These are phyloP conservation scores for Nicator chloris DNA, from an alignment of 2,113 vertebrate species.

Conservation along the genomic window DNA sequence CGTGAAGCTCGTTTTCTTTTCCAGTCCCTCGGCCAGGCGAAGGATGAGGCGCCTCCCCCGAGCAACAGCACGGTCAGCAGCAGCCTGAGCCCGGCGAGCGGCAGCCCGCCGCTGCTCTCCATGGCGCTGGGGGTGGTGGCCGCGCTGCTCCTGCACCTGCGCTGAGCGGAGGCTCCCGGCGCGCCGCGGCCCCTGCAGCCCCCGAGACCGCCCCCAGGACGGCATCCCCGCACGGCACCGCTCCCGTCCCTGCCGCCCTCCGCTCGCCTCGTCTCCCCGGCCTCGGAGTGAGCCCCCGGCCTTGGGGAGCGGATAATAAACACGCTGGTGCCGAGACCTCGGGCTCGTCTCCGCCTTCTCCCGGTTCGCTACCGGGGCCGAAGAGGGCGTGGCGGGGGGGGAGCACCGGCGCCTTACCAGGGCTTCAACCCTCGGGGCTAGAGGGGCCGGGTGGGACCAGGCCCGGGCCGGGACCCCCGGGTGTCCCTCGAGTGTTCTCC, in stretches of 20 bases:
- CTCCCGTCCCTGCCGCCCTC: not conserved
- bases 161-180: not conserved
- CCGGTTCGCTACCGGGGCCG: too few species aligned
- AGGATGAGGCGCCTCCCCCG: rapidly evolving
- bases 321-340: not conserved
- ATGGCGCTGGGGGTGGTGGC: not conserved
- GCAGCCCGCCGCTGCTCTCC: not conserved
- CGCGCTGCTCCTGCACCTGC: not conserved
- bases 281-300: too few species aligned
- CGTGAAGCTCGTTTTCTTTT: not conserved
- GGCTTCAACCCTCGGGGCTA: not conserved
- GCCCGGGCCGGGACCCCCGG: too few species aligned
- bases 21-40: not conserved
- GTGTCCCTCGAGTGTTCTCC: not conserved
- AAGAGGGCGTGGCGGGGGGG: rapidly evolving
- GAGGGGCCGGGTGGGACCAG: not conserved
- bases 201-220: not conserved
- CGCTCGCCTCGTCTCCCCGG: too few species aligned
- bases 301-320: not conserved
- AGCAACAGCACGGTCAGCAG: rapidly evolving
- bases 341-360: not conserved
- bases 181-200: too few species aligned
- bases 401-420: rapidly evolving
- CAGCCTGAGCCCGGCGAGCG: not conserved
- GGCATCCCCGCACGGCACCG: not conserved